Conservation (phyloP, 2,888 invertebrate species). For the Machimus rusticus region DNA sequence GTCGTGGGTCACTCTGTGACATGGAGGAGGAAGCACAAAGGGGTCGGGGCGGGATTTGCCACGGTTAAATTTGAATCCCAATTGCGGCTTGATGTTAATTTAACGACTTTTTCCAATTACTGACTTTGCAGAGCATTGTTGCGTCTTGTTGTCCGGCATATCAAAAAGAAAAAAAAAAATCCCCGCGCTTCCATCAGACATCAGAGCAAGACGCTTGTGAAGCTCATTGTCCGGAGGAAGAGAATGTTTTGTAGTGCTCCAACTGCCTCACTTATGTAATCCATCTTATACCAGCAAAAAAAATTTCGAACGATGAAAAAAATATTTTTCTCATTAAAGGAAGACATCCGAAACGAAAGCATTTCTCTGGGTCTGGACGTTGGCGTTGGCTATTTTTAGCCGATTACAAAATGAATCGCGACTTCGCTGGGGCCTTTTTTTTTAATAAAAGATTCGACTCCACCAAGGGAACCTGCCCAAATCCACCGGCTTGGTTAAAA, state of each 20-base stretch:
- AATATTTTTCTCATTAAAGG: neutral
- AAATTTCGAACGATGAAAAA: neutral
- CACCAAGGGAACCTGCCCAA: neutral
- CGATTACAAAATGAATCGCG: slow-evolving; percentile 5
- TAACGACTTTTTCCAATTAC: slow-evolving; percentile 9
- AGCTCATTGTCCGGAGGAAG: neutral
- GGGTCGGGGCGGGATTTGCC: neutral
- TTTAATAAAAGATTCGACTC: neutral
- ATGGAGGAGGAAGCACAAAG: neutral
- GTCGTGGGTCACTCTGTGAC: neutral
- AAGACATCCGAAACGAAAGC: slow-evolving; percentile 1
- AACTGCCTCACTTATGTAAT: neutral
- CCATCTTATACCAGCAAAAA: neutral
- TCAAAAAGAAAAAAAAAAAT: neutral
- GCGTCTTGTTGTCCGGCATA: neutral
- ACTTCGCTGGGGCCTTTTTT: neutral
- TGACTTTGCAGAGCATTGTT: neutral
- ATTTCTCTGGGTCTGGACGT: neutral
- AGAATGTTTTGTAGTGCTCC: neutral
- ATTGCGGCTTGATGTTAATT: slow-evolving; percentile 22
- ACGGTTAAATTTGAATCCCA: slow-evolving; percentile 6
- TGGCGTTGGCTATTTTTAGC: neutral
- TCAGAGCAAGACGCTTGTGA: neutral
- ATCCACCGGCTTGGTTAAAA: neutral
- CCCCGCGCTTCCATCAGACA: neutral